Evolutionary conservation across 37 sponge, comb jelly and placozoan species (phyloP), one percentile per base, ranked within the genome.

Genomic region (Ianthella basta): DNA sequence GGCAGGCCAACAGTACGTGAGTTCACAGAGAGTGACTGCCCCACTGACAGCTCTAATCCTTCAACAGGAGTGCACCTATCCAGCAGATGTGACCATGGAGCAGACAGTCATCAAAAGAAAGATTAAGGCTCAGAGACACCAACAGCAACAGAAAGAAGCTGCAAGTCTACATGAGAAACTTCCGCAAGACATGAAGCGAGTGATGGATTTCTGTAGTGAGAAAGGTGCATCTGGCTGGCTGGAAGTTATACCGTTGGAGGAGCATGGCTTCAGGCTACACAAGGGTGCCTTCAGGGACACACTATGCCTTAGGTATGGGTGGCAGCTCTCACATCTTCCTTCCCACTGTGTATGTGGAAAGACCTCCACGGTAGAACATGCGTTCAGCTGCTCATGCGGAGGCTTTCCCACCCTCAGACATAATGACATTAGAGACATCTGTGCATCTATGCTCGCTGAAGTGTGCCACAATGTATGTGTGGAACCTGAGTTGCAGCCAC

Each of bases 201-300:
- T 44, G 50, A 44, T 44, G 50, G 50, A 44, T 8, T 44, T 44
- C 50, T 44, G 50, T 29, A 63, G 65, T 18, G 82, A 82, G 82
- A 82, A 82, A 38, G 82, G 82, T 25, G 36, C 82, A 63, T 82
- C 82, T 63, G 27, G 61, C 44, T 82, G 82, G 82, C 82, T 82
- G 18, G 39, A 27, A 38, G 34, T 44, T 12, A 15, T 82, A 35
- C 27, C 27, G 65, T 63, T 63, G 30, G 24, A 29, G 27, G 27
- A 30, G 24, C 24, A 30, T 30, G 24, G 65, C 29, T 82, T 63
- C 65, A 63, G 34, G 19, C 36, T 82, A 63, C 60, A 57, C 33
- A 82, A 82, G 24, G 82, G 82, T 3, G 78, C 41, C 1, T 75
- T 75, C 16, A 18, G n/a, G 16, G 78, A 75, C 39, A 67, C 82